A percentile compares a stretch with the other conserved stretches of the same genome.
Evolutionary conservation across 1,140 invertebrate genomes (phyloP).

Genomic region (Solenopsis fugax): DNA sequence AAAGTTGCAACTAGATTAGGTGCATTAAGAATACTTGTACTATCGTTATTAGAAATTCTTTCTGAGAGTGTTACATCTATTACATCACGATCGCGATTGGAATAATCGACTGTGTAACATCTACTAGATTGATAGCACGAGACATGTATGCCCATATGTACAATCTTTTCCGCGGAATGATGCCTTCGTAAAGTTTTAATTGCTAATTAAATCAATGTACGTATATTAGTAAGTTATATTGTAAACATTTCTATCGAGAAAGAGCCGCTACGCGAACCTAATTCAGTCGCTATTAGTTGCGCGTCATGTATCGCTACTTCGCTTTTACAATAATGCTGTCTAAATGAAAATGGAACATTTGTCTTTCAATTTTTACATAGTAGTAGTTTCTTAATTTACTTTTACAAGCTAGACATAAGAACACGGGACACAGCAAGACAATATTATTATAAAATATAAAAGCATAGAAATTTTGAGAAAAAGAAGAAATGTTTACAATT

Average conservation of each 20-base stretch:
- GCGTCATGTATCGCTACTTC: no score
- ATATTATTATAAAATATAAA: background rate
- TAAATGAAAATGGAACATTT: conserved; percentile 1
- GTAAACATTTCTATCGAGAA: conserved; percentile 24
- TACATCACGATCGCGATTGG: background rate
- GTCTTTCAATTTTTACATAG: background rate
- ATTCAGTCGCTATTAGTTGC: conserved; percentile 51
- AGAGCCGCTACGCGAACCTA: conserved; percentile 9
- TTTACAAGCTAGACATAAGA: background rate
- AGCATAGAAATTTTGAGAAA: no score
- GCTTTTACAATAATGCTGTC: no score
- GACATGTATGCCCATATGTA: conserved; percentile 23
- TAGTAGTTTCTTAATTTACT: background rate
- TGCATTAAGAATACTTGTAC: no score
- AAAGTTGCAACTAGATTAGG: no score
- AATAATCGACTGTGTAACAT: conserved; percentile 39
- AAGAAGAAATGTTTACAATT: no score
- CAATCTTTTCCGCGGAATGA: background rate
- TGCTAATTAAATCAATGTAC: conserved; percentile 61
- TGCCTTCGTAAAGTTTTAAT: conserved; percentile 46
- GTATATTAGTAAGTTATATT: conserved; percentile 53
- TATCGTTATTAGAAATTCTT: no score
- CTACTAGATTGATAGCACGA: conserved; percentile 9
- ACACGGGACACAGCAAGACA: background rate
- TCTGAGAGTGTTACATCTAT: no score